Evolutionary conservation across 2,113 vertebrate genomes (phyloP).

Genomic region (Miniopterus natalensis): DNA sequence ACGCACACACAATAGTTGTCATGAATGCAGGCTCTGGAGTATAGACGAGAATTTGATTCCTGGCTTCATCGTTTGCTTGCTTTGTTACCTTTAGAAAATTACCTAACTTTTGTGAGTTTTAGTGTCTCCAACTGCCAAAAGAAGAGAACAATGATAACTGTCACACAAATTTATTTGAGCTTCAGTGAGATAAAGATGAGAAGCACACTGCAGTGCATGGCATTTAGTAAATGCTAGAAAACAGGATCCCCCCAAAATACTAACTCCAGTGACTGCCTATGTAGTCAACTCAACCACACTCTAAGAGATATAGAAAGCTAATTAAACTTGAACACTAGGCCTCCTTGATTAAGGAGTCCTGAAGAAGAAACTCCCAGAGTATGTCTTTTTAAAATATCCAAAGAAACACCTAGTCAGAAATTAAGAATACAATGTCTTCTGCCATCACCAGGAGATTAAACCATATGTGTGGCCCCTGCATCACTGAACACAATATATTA

Average conservation of each 20-base stretch:
- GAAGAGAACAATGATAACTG: background rate
- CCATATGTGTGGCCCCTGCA: background rate
- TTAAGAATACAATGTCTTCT: background rate
- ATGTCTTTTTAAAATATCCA: background rate
- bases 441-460: background rate
- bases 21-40: too few relatives aligned
- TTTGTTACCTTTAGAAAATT: background rate
- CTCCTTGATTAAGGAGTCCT: background rate
- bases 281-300: background rate
- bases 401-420: background rate
- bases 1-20: background rate
- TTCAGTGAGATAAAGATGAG: background rate
- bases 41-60: background rate
- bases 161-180: background rate
- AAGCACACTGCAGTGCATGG: fast-evolving
- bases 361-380: background rate
- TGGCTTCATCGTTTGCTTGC: background rate
- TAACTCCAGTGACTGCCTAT: too few relatives aligned
- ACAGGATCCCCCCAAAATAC: fast-evolving
- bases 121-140: background rate
- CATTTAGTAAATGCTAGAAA: background rate
- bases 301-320: background rate
- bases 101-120: background rate
- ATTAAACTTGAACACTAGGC: background rate
- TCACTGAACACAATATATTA: background rate